Evolutionary conservation across 2,888 invertebrate genomes (phyloP), one percentile per base, ranked within the genome.

Genomic region (Achlya flavicornis): DNA sequence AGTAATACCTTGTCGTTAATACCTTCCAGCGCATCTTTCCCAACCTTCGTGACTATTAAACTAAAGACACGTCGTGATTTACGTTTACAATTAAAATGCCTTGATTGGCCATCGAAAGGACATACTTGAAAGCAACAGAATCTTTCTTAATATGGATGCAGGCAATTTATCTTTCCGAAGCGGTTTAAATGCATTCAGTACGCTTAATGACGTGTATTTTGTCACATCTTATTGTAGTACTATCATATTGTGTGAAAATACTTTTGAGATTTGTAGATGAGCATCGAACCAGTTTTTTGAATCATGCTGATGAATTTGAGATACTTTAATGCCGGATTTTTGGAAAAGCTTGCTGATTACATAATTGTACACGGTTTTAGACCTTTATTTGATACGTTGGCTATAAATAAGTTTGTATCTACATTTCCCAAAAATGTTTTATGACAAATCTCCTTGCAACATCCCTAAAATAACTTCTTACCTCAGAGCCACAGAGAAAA

Each of bases 71-170:
- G 53, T 53, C 53, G 53, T 53, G 53, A 53, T 53, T 53, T 53
- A 53, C 53, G 53, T 53, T 16, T 53, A 16, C 19, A 53, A 53
- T 53, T 53, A 53, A 53, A 53, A 19, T 19, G 19, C 19, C 19
- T 53, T 53, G 53, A 53, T 53, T 53, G 19, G 7, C 53, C 53
- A 53, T 10, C 53, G 46, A 10, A 46, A 1, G 53, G 53, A 19
- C 53, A 53, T 53, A 19, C 53, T 19, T 53, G 53, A 53, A 19
- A 53, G 53, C 19, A 53, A 53, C 10, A 19, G 53, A 53, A 53
- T 53, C 16, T 19, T 19, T 53, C 53, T 53, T 53, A 53, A 53
- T 53, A 53, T 53, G 53, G 53, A 53, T 19, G 53, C 53, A n/a
- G 53, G 19, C 19, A 19, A 53, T 53, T 53, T 53, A 53, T 53